phyloP scores from a whole-genome alignment of 2,797 vertebrate genomes.

The Pseudochirops corinnae region DNA sequence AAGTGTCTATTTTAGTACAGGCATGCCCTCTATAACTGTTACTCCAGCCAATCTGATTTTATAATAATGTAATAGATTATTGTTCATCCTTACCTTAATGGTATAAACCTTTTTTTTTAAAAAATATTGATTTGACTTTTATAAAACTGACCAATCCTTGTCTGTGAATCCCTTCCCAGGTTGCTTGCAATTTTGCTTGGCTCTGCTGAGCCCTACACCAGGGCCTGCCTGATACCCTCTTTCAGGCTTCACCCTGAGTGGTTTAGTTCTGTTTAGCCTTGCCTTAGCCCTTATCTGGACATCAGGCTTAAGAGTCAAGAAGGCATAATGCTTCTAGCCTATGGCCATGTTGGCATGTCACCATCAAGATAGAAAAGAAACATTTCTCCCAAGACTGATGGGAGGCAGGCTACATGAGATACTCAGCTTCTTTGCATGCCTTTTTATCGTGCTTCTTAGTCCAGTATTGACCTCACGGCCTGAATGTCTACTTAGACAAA shows the following conservation, averaged over 20 bases:
- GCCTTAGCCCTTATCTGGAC: not conserved
- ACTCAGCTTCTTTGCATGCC: not conserved
- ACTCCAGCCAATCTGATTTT: not conserved
- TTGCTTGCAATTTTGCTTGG: not conserved
- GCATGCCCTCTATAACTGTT: not conserved
- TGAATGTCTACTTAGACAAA: not conserved
- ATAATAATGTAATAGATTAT: not conserved
- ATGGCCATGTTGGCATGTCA: not conserved
- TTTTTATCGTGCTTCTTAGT: not conserved
- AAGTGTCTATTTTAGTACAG: not conserved
- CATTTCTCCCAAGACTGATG: not conserved
- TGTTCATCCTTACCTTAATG: not conserved
- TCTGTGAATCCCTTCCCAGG: not conserved
- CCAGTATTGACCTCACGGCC: not conserved
- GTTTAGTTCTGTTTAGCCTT: not conserved
- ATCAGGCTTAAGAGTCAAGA: not conserved
- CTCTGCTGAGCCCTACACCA: not conserved
- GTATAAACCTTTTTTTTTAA: not conserved
- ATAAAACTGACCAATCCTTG: not conserved
- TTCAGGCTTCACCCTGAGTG: not conserved
- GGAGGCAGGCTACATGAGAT: not conserved
- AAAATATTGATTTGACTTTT: not conserved
- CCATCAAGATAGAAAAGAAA: not conserved
- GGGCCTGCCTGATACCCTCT: not conserved
- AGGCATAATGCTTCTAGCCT: not conserved